Evolutionary conservation across 2,888 invertebrate genomes (phyloP).

Genomic region (Disparrhopalites patrizii): DNA sequence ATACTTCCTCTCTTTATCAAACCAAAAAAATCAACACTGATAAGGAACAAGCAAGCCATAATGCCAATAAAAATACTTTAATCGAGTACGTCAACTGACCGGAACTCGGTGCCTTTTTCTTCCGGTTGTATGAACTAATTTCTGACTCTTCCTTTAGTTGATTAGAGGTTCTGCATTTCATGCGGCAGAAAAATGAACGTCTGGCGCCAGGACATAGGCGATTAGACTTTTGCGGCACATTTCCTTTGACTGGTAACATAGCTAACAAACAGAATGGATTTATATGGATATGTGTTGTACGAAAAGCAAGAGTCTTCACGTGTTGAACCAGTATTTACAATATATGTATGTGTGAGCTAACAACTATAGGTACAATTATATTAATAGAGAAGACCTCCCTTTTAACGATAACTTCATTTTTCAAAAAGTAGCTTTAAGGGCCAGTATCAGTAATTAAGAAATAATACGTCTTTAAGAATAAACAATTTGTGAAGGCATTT

Average conservation of each 20-base stretch:
- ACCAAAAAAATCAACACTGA: background rate
- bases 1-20: conserved; percentile 69
- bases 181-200: conserved; percentile 88
- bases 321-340: no score
- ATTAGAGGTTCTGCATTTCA: conserved; percentile 68
- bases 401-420: no score
- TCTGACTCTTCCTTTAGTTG: conserved; percentile 72
- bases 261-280: conserved; percentile 58
- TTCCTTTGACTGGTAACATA: conserved; percentile 85
- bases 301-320: no score
- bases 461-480: no score
- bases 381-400: no score
- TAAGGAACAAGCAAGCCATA: background rate
- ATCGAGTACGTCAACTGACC: conserved; percentile 9
- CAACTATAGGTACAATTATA: no score
- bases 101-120: conserved; percentile 25
- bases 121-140: conserved; percentile 51
- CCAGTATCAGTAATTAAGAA: no score
- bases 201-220: conserved; percentile 82
- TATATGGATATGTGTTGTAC: background rate
- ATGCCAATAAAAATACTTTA: background rate
- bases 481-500: no score
- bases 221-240: conserved; percentile 70
- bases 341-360: no score
- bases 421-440: no score